Evolutionary conservation across 2,797 vertebrate species (phyloP), one percentile per base, ranked within the genome.

Genomic region (Luscinia luscinia): DNA sequence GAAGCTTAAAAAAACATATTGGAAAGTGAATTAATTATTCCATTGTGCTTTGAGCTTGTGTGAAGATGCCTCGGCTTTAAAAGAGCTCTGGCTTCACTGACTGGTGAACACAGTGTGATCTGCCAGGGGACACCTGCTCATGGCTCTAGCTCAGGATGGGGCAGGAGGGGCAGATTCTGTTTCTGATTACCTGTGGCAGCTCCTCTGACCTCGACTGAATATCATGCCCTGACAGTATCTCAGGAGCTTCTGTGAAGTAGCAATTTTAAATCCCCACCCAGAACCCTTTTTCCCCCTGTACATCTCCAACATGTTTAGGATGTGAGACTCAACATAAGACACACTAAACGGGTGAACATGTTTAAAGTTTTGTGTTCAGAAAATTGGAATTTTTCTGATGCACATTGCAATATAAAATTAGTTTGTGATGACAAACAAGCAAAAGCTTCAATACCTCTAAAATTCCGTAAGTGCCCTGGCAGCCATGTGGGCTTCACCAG

Each of bases 251-350:
- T 66, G 7, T 51, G 5, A 58, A 58, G 27, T 0, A 32, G 16
- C 16, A 36, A 4, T 76, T 79, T 51, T 30, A 40, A 55, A 27
- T 62, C 26, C 32, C 9, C 30, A 40, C 1, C 13, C 0, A 2
- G 12, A 58, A 8, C 22, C 26, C 2, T 8, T 15, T 11, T 4
- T 6, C 15, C 23, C 24, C 15, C 12, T 23, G 2, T 9, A 1
- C 5, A 2, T 1, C 0, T 18, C 23, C 9, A 19, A 2, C 15
- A 4, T 0, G 0, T 45, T 74, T 63, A 17, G 28, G 34, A 22
- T 51, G 9, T 46, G 38, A 64, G 34, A 30, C 23, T 87, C 68
- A n/a, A 3, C 10, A 0, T 16, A 23, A 52, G 24, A 22, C 4
- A 8, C 3, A 0, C 9, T 30, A 17, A 63, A 30, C 13, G 21